Evolutionary conservation across 2,113 vertebrate genomes (phyloP).

Genomic region (Lepus europaeus): DNA sequence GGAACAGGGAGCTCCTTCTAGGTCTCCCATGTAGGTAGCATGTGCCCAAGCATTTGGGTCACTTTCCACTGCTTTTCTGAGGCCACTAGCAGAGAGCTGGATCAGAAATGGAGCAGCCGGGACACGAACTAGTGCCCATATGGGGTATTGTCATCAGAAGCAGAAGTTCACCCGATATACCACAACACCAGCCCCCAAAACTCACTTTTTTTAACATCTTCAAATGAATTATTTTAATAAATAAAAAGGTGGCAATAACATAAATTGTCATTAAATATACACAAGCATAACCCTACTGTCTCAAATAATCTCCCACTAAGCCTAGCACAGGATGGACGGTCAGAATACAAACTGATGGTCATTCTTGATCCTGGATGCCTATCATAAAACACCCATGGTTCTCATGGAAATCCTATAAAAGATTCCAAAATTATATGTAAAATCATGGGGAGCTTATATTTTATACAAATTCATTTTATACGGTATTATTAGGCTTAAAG

Average conservation of each 20-base stretch:
- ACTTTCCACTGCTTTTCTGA: too few species aligned
- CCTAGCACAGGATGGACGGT: not conserved
- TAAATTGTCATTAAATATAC: not conserved
- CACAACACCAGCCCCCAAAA: too few species aligned
- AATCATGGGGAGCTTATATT: not conserved
- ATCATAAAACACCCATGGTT: not conserved
- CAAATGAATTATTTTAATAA: not conserved
- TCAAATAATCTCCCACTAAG: slow-evolving; percentile 12
- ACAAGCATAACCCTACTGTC: not conserved
- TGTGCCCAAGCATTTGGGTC: too few species aligned
- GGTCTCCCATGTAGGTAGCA: too few species aligned
- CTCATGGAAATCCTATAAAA: not conserved
- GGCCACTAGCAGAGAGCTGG: too few species aligned
- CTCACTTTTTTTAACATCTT: not conserved
- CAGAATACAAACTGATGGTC: not conserved
- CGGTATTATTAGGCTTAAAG: not conserved
- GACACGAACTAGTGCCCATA: too few species aligned
- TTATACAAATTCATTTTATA: slow-evolving; percentile 20
- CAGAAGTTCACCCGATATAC: too few species aligned
- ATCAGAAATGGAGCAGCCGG: too few species aligned
- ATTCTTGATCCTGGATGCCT: not conserved
- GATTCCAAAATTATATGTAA: slow-evolving; percentile 17
- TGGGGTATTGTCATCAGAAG: too few species aligned
- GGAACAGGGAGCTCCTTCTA: too few species aligned
- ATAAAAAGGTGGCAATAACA: not conserved